phyloP scores from a whole-genome alignment of 2,888 invertebrate genomes.

The Erynnis tages region DNA sequence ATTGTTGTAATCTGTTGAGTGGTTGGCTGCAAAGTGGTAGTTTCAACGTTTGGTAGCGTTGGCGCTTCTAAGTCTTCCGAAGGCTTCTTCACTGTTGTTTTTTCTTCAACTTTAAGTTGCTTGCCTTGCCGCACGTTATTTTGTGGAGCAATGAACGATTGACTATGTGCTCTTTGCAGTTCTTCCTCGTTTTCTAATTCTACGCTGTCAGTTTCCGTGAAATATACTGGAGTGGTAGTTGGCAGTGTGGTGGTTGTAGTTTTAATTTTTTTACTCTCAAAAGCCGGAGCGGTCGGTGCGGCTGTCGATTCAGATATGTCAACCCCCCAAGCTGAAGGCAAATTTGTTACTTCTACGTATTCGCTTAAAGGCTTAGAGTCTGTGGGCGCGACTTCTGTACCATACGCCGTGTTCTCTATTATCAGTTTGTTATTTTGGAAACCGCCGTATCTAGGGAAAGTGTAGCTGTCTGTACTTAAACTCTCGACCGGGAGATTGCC shows the following conservation, averaged over 20 bases:
- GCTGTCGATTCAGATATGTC: conserved; percentile 55
- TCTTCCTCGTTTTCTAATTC: conserved; percentile 83
- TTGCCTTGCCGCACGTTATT: conserved; percentile 71
- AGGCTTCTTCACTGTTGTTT: conserved; percentile 53
- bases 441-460: conserved; percentile 58
- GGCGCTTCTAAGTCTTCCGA: conserved; percentile 72
- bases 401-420: conserved; percentile 59
- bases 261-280: conserved; percentile 69
- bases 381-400: conserved; percentile 62
- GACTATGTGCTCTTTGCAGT: conserved; percentile 85
- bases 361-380: conserved; percentile 73
- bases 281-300: conserved; percentile 54
- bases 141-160: conserved; percentile 84
- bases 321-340: conserved; percentile 72
- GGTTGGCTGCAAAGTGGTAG: conserved; percentile 55
- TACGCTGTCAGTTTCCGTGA: conserved; percentile 65
- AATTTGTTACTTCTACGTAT: conserved; percentile 66
- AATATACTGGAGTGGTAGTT: conserved; percentile 58
- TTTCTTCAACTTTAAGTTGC: conserved; percentile 54
- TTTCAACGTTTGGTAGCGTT: conserved; percentile 50
- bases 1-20: conserved; percentile 52
- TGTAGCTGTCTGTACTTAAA: conserved; percentile 55
- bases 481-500: conserved; percentile 46
- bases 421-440: conserved; percentile 69
- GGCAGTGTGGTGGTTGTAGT: conserved; percentile 52